These are phyloP conservation scores for Eupithecia centaureata DNA, from an alignment of 2,888 invertebrate genomes.

Conservation along the genomic window DNA sequence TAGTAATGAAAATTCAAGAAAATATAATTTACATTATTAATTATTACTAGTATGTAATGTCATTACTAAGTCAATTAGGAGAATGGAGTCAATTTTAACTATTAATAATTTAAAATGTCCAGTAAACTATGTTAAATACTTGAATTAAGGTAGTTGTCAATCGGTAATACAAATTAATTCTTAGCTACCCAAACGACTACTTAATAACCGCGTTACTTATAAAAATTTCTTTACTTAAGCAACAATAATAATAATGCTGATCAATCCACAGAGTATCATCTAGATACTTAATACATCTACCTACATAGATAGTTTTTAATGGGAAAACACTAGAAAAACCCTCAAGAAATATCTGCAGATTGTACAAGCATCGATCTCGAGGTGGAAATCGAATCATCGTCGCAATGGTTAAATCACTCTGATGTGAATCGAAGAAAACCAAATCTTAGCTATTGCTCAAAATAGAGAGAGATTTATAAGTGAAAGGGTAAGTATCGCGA, in stretches of 20 bases:
- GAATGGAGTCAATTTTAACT: neutral
- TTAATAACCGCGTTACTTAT: neutral
- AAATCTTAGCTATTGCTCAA: too few species aligned
- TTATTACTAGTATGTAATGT: neutral
- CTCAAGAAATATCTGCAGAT: too few species aligned
- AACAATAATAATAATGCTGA: too few species aligned
- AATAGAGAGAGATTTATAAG: neutral
- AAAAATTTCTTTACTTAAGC: neutral
- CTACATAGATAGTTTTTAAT: too few species aligned
- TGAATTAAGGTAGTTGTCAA: conserved; percentile 19
- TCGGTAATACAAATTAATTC: neutral
- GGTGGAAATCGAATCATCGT: too few species aligned
- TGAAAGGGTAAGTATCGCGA: neutral
- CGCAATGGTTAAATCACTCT: too few species aligned
- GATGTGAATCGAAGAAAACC: too few species aligned
- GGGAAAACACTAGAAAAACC: too few species aligned
- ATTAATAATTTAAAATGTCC: neutral
- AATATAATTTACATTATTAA: neutral
- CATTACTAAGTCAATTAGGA: neutral
- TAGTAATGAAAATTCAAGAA: neutral
- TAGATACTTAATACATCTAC: too few species aligned
- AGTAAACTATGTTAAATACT: neutral
- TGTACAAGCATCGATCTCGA: too few species aligned
- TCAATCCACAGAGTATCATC: too few species aligned
- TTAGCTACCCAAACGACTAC: conserved; percentile 7